These are phyloP conservation scores for Drosophila tropicalis DNA, from an alignment of 1,140 invertebrate genomes.

Conservation along the genomic window DNA sequence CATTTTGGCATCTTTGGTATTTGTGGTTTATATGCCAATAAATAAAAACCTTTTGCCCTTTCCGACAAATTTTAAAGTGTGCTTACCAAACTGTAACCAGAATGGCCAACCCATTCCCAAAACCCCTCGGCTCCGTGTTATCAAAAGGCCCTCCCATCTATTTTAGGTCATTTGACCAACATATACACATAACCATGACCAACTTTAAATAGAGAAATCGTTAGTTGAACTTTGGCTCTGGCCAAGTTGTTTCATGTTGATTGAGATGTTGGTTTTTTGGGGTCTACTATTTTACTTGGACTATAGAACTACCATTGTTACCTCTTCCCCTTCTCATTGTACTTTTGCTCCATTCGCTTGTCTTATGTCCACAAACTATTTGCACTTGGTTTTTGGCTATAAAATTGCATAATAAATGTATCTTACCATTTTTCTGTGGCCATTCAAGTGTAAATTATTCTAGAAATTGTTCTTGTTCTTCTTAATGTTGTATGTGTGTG, in stretches of 20 bases:
- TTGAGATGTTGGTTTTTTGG: slow-evolving; percentile 69
- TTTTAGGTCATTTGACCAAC: slow-evolving; percentile 69
- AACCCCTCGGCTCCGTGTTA: slow-evolving; percentile 14
- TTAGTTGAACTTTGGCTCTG: slow-evolving; percentile 59
- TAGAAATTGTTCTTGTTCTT: slow-evolving; percentile 39
- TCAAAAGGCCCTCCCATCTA: slow-evolving; percentile 27
- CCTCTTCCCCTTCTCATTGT: not conserved
- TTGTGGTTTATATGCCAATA: slow-evolving; percentile 80
- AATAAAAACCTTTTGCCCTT: slow-evolving; percentile 74
- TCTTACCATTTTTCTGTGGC: slow-evolving; percentile 38
- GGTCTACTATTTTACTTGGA: slow-evolving; percentile 18
- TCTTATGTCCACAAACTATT: slow-evolving; percentile 67
- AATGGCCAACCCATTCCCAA: slow-evolving; percentile 20
- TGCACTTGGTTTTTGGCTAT: slow-evolving; percentile 73
- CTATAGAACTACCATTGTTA: not conserved
- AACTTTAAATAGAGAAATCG: slow-evolving; percentile 51
- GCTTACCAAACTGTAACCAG: slow-evolving; percentile 57
- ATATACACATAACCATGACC: slow-evolving; percentile 3
- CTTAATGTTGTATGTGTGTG: not conserved
- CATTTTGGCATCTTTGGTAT: slow-evolving; percentile 72
- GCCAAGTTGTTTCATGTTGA: slow-evolving; percentile 70
- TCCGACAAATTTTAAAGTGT: slow-evolving; percentile 68
- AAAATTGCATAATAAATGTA: slow-evolving; percentile 76
- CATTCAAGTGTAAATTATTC: slow-evolving; percentile 62
- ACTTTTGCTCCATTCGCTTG: not conserved